Percentiles rank a stretch among this genome's conserved stretches.
Evolutionary conservation across 2,888 invertebrate species (phyloP).

Genomic region (Orthosia incerta): DNA sequence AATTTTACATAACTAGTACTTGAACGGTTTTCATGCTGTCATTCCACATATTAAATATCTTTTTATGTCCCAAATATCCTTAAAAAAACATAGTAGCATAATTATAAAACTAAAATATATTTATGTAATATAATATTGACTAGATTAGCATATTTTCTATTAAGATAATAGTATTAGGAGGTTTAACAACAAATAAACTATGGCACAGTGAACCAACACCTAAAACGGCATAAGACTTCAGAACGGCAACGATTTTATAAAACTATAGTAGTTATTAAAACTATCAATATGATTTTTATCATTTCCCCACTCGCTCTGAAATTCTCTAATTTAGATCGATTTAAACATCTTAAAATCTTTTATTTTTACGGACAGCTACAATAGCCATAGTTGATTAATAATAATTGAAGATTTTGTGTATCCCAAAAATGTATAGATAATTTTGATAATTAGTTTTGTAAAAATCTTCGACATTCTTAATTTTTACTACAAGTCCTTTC

Average conservation of each 20-base stretch:
- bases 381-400: background rate
- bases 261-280: conserved; percentile 47
- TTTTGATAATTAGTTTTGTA: conserved; percentile 15
- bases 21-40: conserved; percentile 16
- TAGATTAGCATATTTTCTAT: conserved; percentile 10
- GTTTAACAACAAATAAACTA: conserved; percentile 51
- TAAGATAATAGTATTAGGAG: background rate
- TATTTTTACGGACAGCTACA: conserved; percentile 7
- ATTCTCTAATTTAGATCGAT: conserved; percentile 8
- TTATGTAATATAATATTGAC: background rate
- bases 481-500: conserved; percentile 39
- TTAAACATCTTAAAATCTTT: background rate
- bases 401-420: conserved; percentile 13
- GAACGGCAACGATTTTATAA: conserved; percentile 56
- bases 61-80: background rate
- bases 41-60: too few species aligned
- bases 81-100: background rate
- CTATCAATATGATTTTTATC: conserved; percentile 21
- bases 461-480: conserved; percentile 26
- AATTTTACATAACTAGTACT: background rate
- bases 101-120: background rate
- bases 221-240: conserved; percentile 60
- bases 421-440: background rate
- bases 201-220: conserved; percentile 39
- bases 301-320: background rate